Evolutionary conservation across 2,797 vertebrate species (phyloP), one percentile per base, ranked within the genome.

Genomic region (Typhlichthys eigenmanni): DNA sequence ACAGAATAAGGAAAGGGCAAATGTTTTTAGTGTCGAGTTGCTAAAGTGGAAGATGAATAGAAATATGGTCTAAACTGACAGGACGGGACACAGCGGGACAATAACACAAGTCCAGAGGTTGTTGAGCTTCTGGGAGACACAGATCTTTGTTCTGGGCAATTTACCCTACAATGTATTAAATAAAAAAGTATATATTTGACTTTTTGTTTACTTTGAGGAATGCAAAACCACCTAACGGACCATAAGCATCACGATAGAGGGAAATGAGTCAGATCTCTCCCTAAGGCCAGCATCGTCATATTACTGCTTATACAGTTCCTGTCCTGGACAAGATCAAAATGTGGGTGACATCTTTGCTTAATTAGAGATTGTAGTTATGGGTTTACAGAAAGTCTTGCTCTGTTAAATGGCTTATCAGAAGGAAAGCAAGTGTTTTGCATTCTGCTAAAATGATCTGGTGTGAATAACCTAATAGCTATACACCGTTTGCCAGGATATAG

Each of bases 161-260:
- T 43, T 75, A 38, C 38, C 58, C 6, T 52, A 64, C 24, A n/a
- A 48, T 53, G 50, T 60, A 50, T 58, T 47, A 19, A 64, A 58
- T 32, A 65, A 10, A 50, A 5, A 38, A 13, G 6, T 34, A 55
- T 71, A 56, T 63, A 32, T 53, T 49, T 58, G 47, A 45, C 58
- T 54, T 69, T 68, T 0, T 74, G 75, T 82, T 76, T 64, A 84
- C 64, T 69, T 58, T 59, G 74, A 87, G 64, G 71, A 34, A 58
- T 58, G 17, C 60, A 62, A 62, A 68, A 66, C 12, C 64, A 69
- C 49, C 60, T 45, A 69, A 72, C 19, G 64, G 67, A 61, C 38
- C 34, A 57, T 19, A 55, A 46, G 4, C 19, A 43, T 46, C 45
- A 13, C n/a, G 14, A 13, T 29, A 43, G 54, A 55, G 46, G 13